These are phyloP conservation scores for Galeopsomyia nigrocyanea DNA, from an alignment of 2,888 invertebrate species.

Conservation along the genomic window DNA sequence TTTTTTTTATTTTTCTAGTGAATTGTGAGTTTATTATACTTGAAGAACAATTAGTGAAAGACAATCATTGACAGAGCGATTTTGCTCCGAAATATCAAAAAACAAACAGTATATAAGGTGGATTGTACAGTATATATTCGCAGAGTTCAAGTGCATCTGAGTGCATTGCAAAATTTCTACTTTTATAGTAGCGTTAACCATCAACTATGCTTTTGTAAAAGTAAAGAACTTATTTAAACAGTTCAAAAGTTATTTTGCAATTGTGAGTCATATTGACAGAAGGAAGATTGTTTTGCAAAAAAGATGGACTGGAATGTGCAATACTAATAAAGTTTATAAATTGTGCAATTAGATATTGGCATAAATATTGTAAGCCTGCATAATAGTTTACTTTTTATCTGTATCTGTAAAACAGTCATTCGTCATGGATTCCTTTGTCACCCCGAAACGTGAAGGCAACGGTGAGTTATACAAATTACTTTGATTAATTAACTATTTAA, in stretches of 20 bases:
- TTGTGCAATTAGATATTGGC: conserved; percentile 5
- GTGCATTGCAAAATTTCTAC: no score
- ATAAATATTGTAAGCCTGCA: conserved; percentile 2
- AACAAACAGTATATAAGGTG: no score
- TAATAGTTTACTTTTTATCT: background rate
- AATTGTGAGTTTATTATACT: background rate
- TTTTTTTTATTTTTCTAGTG: conserved; percentile 18
- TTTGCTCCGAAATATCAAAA: background rate
- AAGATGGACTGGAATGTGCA: conserved; percentile 14
- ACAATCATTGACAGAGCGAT: background rate
- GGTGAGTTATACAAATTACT: conserved; percentile 23
- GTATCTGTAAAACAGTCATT: background rate
- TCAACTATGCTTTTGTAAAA: no score
- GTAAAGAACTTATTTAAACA: no score
- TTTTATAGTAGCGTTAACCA: no score
- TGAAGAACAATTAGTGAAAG: background rate
- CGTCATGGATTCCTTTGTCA: conserved; percentile 37
- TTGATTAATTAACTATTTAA: no score
- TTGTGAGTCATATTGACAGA: no score
- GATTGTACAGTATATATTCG: no score
- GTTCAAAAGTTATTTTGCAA: no score
- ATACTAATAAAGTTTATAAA: conserved; percentile 3
- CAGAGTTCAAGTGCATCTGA: no score
- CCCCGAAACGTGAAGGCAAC: conserved; percentile 43
- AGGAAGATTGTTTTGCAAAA: conserved; percentile 17